Percentiles rank a stretch among this genome's conserved stretches.
These are phyloP conservation scores for Speoplatyrhinus poulsoni DNA, from an alignment of 2,113 vertebrate species.

Conservation along the genomic window DNA sequence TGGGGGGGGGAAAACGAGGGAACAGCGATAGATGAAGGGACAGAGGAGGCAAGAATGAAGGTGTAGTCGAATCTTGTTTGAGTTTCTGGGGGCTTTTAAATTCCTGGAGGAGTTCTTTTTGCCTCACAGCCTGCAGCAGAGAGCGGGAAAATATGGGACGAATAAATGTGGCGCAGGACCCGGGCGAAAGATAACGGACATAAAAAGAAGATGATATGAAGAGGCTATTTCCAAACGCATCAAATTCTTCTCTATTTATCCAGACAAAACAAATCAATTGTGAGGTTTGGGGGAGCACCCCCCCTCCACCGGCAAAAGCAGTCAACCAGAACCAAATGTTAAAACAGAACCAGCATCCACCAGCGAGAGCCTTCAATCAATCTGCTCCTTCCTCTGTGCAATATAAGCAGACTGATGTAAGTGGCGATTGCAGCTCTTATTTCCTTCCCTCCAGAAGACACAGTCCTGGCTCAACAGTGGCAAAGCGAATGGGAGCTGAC, in stretches of 20 bases:
- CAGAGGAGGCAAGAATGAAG: conserved; percentile 29
- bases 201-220: conserved; percentile 28
- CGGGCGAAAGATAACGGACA: conserved; percentile 9
- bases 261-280: conserved; percentile 55
- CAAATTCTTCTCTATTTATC: conserved; percentile 37
- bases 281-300: too few species aligned
- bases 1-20: conserved; percentile 2
- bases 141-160: conserved; percentile 39
- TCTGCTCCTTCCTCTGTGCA: conserved; percentile 42
- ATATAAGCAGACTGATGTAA: conserved; percentile 39
- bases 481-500: conserved; percentile 35
- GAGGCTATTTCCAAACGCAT: conserved; percentile 54
- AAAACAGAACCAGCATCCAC: conserved; percentile 25
- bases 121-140: conserved; percentile 38
- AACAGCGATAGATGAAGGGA: conserved; percentile 26
- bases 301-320: conserved; percentile 33
- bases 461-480: conserved; percentile 29
- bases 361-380: conserved; percentile 5
- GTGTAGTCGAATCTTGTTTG: conserved; percentile 51
- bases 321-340: conserved; percentile 28
- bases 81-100: conserved; percentile 34
- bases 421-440: conserved; percentile 30
- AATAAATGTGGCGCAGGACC: conserved; percentile 27
- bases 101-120: conserved; percentile 43
- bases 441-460: conserved; percentile 29